Evolutionary conservation across 37 sponge, comb jelly and placozoan genomes (phyloP).

Genomic region (Amphimedon queenslandica): DNA sequence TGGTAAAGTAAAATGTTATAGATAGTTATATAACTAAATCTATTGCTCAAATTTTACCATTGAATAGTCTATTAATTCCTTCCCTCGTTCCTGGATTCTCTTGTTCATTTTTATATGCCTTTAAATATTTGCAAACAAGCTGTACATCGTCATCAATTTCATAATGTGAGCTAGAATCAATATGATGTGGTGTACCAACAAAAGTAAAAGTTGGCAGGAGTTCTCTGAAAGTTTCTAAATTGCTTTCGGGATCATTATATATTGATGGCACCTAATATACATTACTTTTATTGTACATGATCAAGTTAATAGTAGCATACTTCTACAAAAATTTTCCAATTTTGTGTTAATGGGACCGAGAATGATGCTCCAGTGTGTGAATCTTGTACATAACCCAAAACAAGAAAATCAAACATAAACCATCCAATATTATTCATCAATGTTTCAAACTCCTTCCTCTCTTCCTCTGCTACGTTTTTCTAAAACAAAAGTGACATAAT

Average conservation of each 20-base stretch:
- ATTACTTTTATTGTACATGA: not conserved
- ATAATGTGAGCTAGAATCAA: too few species aligned
- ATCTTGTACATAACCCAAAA: slow-evolving; percentile 36
- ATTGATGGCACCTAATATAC: not conserved
- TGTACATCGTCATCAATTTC: too few species aligned
- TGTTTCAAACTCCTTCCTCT: not conserved
- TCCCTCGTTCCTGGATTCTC: too few species aligned
- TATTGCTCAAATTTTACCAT: too few species aligned
- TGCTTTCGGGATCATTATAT: not conserved
- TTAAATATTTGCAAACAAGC: too few species aligned
- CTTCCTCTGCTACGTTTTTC: not conserved
- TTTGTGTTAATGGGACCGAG: slow-evolving; percentile 2
- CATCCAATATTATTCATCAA: slow-evolving; percentile 9
- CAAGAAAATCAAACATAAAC: slow-evolving; percentile 30
- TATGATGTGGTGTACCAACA: too few species aligned
- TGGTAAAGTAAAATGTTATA: too few species aligned
- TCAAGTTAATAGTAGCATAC: not conserved
- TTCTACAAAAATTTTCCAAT: slow-evolving; percentile 45
- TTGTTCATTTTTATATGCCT: too few species aligned
- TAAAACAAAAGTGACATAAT: not conserved
- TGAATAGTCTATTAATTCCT: too few species aligned
- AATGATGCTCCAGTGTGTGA: slow-evolving; percentile 25
- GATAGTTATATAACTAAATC: too few species aligned
- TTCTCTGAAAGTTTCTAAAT: not conserved
- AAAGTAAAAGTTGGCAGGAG: too few species aligned